phyloP scores from a whole-genome alignment of 2,888 invertebrate species.

The Barypeithes pellucidus region DNA sequence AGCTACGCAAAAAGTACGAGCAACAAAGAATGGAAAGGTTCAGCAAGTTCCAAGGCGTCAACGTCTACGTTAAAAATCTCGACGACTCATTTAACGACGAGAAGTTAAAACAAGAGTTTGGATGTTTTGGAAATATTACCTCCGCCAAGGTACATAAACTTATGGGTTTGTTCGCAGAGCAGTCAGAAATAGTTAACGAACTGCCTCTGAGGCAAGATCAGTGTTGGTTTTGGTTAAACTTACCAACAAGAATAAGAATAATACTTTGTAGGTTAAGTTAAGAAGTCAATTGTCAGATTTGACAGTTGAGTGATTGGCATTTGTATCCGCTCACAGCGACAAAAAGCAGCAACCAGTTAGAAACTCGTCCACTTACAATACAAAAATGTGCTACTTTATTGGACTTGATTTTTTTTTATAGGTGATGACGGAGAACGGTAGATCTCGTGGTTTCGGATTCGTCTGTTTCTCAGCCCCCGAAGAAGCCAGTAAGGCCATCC shows the following conservation, averaged over 20 bases:
- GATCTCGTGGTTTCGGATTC: constrained; percentile 77
- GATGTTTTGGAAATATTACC: constrained; percentile 79
- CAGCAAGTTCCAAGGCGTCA: constrained; percentile 80
- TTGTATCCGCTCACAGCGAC: too few species aligned
- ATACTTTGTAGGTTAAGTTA: too few species aligned
- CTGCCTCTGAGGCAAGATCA: too few species aligned
- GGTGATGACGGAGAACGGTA: constrained; percentile 69
- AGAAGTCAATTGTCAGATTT: too few species aligned
- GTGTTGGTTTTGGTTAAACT: too few species aligned
- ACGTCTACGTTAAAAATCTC: constrained; percentile 82
- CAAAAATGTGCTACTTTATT: too few species aligned
- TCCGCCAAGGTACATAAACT: constrained; percentile 78
- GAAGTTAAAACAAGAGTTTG: constrained; percentile 77
- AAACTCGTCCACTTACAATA: too few species aligned
- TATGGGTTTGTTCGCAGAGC: too few species aligned
- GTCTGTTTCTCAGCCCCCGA: constrained; percentile 81
- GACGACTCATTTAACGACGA: constrained; percentile 82
- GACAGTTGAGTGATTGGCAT: too few species aligned
- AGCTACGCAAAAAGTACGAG: constrained; percentile 96
- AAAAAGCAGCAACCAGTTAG: too few species aligned
- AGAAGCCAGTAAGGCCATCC: constrained; percentile 81
- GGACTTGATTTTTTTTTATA: background rate
- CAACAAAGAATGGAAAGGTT: constrained; percentile 92
- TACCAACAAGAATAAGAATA: too few species aligned
- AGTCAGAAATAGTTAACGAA: too few species aligned